A percentile compares a stretch with the other conserved stretches of the same genome.
Conservation (phyloP, 1,140 invertebrate species). For the Agrypnia vestita region DNA sequence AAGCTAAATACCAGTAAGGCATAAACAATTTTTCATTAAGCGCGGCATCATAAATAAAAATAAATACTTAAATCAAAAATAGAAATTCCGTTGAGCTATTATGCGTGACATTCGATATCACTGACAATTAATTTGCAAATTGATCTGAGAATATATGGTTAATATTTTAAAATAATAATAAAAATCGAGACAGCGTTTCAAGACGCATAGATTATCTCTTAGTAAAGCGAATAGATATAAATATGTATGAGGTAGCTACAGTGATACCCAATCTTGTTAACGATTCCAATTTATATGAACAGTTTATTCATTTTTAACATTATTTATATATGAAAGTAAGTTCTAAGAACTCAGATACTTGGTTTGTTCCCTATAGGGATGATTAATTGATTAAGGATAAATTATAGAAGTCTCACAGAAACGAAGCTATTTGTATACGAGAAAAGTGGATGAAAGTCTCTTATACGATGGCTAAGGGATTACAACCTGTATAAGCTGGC, state of each 20-base stretch:
- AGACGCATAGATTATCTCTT: not conserved
- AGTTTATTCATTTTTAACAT: too few species aligned
- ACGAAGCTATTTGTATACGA: too few species aligned
- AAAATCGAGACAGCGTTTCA: slow-evolving; percentile 8
- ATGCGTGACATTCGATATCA: not conserved
- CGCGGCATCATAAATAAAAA: not conserved
- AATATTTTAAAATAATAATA: not conserved
- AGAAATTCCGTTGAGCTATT: not conserved
- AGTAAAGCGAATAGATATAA: not conserved
- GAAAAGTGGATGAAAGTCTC: too few species aligned
- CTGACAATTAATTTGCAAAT: slow-evolving; percentile 25
- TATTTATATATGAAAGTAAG: too few species aligned
- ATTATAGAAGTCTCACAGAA: too few species aligned
- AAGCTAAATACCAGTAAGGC: not conserved
- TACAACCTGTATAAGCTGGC: too few species aligned
- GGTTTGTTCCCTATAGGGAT: too few species aligned
- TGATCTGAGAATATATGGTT: slow-evolving; percentile 1
- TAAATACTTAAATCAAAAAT: too few species aligned
- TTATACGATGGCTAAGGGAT: too few species aligned
- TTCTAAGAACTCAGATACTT: too few species aligned
- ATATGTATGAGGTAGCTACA: slow-evolving; percentile 1
- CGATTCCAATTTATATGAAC: too few species aligned
- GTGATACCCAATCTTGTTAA: not conserved
- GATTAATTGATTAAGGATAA: too few species aligned
- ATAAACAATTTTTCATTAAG: not conserved